A percentile compares a stretch with the other conserved stretches of the same genome.
These are phyloP conservation scores for Coreoperca whiteheadi DNA, from an alignment of 2,113 vertebrate species.

Conservation along the genomic window DNA sequence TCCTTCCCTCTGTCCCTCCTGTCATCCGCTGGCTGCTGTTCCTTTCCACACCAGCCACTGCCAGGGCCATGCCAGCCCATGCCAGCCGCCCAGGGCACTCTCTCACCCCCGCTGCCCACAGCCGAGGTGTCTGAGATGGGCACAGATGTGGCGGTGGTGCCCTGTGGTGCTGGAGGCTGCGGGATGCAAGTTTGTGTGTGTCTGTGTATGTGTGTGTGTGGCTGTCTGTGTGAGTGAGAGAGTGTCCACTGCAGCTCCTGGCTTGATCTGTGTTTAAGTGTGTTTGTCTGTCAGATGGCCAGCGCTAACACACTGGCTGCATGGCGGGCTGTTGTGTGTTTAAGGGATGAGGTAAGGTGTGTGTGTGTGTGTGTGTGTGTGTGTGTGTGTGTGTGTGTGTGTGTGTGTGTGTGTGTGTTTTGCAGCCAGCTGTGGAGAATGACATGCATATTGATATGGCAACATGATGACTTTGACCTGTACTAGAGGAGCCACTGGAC, in stretches of 20 bases:
- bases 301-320: slow-evolving; percentile 60
- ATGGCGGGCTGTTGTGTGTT: slow-evolving; percentile 52
- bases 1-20: slow-evolving; percentile 28
- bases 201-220: neutral
- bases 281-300: slow-evolving; percentile 74
- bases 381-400: slow-evolving; percentile 6
- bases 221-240: neutral
- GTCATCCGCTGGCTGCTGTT: slow-evolving; percentile 70
- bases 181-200: slow-evolving; percentile 63
- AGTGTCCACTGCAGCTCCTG: slow-evolving; percentile 55
- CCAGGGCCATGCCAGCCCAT: slow-evolving; percentile 66
- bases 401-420: slow-evolving; percentile 47
- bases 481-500: slow-evolving; percentile 59
- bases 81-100: slow-evolving; percentile 77
- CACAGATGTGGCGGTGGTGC: slow-evolving; percentile 80
- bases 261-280: slow-evolving; percentile 79
- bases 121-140: slow-evolving; percentile 77
- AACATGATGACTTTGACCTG: slow-evolving; percentile 78
- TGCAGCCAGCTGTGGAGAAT: slow-evolving; percentile 75
- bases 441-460: slow-evolving; percentile 70
- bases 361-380: slow-evolving; percentile 14
- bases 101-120: slow-evolving; percentile 77
- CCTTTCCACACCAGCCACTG: slow-evolving; percentile 55
- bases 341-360: slow-evolving; percentile 43
- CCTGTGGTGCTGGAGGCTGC: slow-evolving; percentile 67